Evolutionary conservation across 2,113 vertebrate genomes (phyloP).

Genomic region (Prochilodus magdalenae): DNA sequence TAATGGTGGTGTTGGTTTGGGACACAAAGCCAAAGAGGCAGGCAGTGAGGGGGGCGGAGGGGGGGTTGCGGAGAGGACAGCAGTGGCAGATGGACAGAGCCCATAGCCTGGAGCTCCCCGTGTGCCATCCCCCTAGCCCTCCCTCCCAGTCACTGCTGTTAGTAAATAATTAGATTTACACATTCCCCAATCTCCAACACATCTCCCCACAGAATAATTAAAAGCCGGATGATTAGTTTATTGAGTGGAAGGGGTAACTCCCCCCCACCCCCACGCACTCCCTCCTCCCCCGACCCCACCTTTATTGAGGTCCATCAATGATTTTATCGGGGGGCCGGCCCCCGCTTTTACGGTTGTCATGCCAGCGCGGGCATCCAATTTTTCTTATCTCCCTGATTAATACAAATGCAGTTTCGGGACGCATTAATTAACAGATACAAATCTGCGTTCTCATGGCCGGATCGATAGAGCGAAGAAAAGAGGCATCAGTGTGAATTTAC

Average conservation of each 20-base stretch:
- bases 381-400: constrained; percentile 99
- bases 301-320: constrained; percentile 95
- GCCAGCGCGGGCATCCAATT: constrained; percentile 98
- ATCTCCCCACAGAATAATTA: constrained; percentile 97
- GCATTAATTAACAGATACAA: constrained; percentile 99
- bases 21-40: constrained; percentile 33
- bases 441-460: constrained; percentile 99
- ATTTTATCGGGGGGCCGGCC: constrained; percentile 93
- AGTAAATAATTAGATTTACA: constrained; percentile 95
- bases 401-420: constrained; percentile 99
- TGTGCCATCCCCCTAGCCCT: constrained; percentile 74
- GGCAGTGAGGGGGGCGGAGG: constrained; percentile 25
- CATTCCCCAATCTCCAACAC: constrained; percentile 90
- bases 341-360: constrained; percentile 93
- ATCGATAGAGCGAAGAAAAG: constrained; percentile 99
- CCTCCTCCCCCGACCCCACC: constrained; percentile 76
- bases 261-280: too few relatives aligned
- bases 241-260: constrained; percentile 94
- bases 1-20: constrained; percentile 20
- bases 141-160: constrained; percentile 87
- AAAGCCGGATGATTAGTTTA: constrained; percentile 99
- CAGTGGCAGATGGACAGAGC: constrained; percentile 83
- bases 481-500: constrained; percentile 99
- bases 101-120: constrained; percentile 79
- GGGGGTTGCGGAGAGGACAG: constrained; percentile 58